Conservation (phyloP, 2,888 invertebrate genomes). For the Clanis bilineata region DNA sequence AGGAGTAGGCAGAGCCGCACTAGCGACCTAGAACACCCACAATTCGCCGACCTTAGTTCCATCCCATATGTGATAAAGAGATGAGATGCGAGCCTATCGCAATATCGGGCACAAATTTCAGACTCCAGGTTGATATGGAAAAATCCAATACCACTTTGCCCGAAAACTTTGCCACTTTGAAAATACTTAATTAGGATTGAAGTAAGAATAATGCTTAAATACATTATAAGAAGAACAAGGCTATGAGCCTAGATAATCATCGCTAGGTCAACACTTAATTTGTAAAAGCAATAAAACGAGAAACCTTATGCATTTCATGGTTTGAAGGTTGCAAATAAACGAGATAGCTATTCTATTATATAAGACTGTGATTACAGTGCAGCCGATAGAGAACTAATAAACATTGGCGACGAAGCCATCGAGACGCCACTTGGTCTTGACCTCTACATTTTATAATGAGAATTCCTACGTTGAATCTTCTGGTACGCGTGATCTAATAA, state of each 20-base stretch:
- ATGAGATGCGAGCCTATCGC: no score
- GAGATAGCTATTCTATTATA: constrained; percentile 5
- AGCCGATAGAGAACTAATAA: constrained; percentile 49
- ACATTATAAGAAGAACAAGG: constrained; percentile 13
- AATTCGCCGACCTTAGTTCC: no score
- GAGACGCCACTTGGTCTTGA: constrained; percentile 55
- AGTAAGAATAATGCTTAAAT: background rate
- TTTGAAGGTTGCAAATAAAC: constrained; percentile 34
- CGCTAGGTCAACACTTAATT: background rate
- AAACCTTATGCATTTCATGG: constrained; percentile 42
- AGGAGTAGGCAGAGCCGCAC: no score
- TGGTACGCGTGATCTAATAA: constrained; percentile 33
- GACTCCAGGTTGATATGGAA: no score
- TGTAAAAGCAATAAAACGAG: constrained; percentile 18
- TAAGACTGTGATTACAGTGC: constrained; percentile 38
- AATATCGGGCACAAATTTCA: no score
- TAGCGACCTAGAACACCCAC: no score
- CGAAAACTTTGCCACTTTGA: no score
- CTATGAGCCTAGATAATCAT: constrained; percentile 15
- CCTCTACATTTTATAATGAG: constrained; percentile 52
- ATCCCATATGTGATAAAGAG: no score
- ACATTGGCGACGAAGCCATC: constrained; percentile 52
- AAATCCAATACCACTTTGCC: no score
- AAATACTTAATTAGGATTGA: no score
- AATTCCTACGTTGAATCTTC: constrained; percentile 37